Base-by-base conservation (phyloP, 2,797 vertebrate genomes). In the Petrocephalus sullivani region DNA sequence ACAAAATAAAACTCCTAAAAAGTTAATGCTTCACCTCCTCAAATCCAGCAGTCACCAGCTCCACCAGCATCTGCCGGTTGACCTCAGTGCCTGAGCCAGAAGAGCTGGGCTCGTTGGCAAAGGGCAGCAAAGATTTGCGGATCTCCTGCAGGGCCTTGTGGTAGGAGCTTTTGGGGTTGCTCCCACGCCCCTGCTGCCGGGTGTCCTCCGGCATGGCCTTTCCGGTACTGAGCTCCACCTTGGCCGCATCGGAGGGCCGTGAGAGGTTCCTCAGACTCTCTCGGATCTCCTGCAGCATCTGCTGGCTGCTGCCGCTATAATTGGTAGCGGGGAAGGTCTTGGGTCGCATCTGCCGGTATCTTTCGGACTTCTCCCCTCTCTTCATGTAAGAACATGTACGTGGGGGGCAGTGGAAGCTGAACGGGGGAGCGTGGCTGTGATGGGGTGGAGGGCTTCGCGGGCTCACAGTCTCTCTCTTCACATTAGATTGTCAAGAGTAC, bases 271-370 rank as follows among this genome's bases (percentile, higher is more conserved):
- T 96, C 90, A 99, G 95, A 90, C 98, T 99, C 92, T 99, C 98
- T 33, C 98, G 93, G 92, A 99, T 99, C 94, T 99, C 98, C 93
- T 99, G 97, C 93, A 99, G 95, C 98, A 99, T 99, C 88, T 98
- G 98, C 89, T 97, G 96, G 92, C 97, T 99, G 94, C 97, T 99
- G 95, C 96, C 97, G 91, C 96, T 96, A 93, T 97, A 97, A 92
- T 96, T 98, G 95, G 97, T 98, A 90, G 97, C 95, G 89, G 98
- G 98, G 93, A 99, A 99, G 57, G 98, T 99, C 95, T 99, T 99
- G 94, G 98, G 98, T 96, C 98, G 96, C 98, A 99, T 99, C 90
- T 99, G 98, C 95, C 97, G 96, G 95, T 98, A 96, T 95, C 98
- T 97, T 95, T 99, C 98, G 93, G 98, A 97, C 93, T 98, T 99